These are phyloP conservation scores for Caerostris extrusa DNA, from an alignment of 1,140 invertebrate genomes.

Conservation along the genomic window DNA sequence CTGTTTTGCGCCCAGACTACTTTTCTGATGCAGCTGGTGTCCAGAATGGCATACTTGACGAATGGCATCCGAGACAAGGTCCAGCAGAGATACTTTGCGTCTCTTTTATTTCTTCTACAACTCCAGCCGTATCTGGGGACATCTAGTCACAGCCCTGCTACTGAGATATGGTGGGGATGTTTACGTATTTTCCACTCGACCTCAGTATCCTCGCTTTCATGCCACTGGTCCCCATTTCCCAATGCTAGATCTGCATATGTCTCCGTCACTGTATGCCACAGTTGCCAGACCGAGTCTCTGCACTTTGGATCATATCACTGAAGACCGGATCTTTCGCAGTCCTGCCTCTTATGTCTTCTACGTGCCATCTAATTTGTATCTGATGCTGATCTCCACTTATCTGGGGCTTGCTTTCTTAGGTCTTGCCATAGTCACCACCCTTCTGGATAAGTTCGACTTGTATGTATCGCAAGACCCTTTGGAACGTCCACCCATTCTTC, in stretches of 20 bases:
- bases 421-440: constrained; percentile 75
- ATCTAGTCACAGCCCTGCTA: constrained; percentile 70
- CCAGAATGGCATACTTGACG: constrained; percentile 76
- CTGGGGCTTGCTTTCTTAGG: constrained; percentile 77
- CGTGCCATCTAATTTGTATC: constrained; percentile 76
- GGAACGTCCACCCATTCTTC: constrained; percentile 75
- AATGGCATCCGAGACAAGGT: constrained; percentile 73
- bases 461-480: constrained; percentile 78
- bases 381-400: constrained; percentile 77
- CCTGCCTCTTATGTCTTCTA: constrained; percentile 74
- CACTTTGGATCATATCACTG: constrained; percentile 60
- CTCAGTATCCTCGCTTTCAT: constrained; percentile 48
- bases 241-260: constrained; percentile 56
- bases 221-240: constrained; percentile 42
- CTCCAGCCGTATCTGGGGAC: constrained; percentile 77
- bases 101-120: constrained; percentile 78
- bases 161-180: constrained; percentile 75
- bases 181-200: constrained; percentile 66
- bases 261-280: constrained; percentile 61
- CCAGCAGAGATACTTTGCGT: constrained; percentile 76
- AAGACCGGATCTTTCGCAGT: constrained; percentile 72
- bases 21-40: constrained; percentile 78
- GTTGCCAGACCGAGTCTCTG: constrained; percentile 68
- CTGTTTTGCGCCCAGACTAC: constrained; percentile 78
- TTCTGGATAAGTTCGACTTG: constrained; percentile 79